Base-by-base conservation (phyloP, 2,888 invertebrate species). In the Sialis fuliginosa region DNA sequence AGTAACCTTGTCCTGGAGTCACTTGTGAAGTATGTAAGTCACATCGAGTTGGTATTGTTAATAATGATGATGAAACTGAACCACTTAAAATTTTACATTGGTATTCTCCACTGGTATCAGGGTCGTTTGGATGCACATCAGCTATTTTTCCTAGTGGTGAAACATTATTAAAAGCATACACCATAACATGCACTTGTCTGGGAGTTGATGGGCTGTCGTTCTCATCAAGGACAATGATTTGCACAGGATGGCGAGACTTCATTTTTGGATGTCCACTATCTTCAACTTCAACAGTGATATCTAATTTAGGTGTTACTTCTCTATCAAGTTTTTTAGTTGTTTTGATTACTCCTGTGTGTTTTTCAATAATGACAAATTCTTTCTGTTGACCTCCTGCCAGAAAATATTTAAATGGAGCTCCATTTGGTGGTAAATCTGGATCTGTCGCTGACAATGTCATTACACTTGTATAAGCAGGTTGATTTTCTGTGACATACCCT, bases 121-220 rank as follows among this genome's bases (percentile, higher is more conserved):
- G 79, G 68, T 96, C 96, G 58, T 88, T 84, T 1, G 96, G 96
- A 64, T 83, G 86, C 0, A 95, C 85, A 62, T 91, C 79, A 6
- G 91, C 95, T 52, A 96, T 81, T 65, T 82, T 84, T n/a, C 85
- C 85, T 22, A 75, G 61, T 0, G 88, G 84, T 56, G 82, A 76
- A 50, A 75, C 72, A 47, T 79, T 80, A 57, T 88, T 83, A 57
- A 85, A 82, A 1, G 83, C 72, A 58, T 84, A 79, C 2, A 90
- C 79, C 44, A 85, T 66, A 13, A 90, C 75, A 56, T 86, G 85
- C 1, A 86, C 85, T 7, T 83, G 82, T 56, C 93, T 74, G 13
- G 90, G 74, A 2, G 78, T 77, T 0, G 90, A 92, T 10, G 92
- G 89, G 60, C 85, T 88, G 57, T 95, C 93, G 62, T 95, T 95